A percentile compares a stretch with the other conserved stretches of the same genome.
These are phyloP conservation scores for Trematomus bernacchii DNA, from an alignment of 2,797 vertebrate species.

Conservation along the genomic window DNA sequence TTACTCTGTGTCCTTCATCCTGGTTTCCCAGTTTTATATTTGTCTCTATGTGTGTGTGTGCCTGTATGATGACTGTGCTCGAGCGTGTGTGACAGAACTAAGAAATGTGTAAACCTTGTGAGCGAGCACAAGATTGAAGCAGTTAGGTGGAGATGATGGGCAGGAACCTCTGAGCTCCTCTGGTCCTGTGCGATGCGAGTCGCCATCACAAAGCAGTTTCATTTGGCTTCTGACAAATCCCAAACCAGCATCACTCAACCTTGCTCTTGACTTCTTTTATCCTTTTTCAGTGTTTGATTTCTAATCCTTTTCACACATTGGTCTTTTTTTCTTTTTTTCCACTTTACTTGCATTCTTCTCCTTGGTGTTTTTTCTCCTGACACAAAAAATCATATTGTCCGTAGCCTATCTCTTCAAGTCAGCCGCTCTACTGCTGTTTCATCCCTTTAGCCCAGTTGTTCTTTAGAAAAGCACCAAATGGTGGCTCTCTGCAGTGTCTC, in stretches of 20 bases:
- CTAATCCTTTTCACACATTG: conserved; percentile 9
- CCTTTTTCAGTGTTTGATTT: not conserved
- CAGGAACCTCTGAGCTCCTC: conserved; percentile 42
- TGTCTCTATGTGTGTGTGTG: not conserved
- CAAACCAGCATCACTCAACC: not conserved
- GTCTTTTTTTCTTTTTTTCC: conserved; percentile 1
- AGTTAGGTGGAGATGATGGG: conserved; percentile 6
- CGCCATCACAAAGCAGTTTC: conserved; percentile 31
- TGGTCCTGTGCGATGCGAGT: conserved; percentile 38
- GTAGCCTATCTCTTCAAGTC: conserved; percentile 49
- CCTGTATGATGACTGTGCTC: conserved; percentile 1
- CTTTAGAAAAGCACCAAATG: conserved; percentile 38
- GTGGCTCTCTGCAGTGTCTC: conserved; percentile 47
- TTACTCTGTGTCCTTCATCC: conserved; percentile 52
- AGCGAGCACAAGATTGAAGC: conserved; percentile 18
- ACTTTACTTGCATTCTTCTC: no score
- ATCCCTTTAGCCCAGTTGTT: conserved; percentile 46
- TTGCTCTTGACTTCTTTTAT: conserved; percentile 1
- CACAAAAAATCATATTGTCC: conserved; percentile 55
- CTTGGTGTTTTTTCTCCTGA: conserved; percentile 32
- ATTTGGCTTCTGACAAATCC: conserved; percentile 37
- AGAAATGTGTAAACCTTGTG: not conserved
- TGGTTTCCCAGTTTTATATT: conserved; percentile 38
- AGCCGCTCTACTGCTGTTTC: conserved; percentile 39
- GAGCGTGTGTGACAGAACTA: not conserved